Evolutionary conservation across 1,140 invertebrate genomes (phyloP).

Genomic region (Drosophila obscura): DNA sequence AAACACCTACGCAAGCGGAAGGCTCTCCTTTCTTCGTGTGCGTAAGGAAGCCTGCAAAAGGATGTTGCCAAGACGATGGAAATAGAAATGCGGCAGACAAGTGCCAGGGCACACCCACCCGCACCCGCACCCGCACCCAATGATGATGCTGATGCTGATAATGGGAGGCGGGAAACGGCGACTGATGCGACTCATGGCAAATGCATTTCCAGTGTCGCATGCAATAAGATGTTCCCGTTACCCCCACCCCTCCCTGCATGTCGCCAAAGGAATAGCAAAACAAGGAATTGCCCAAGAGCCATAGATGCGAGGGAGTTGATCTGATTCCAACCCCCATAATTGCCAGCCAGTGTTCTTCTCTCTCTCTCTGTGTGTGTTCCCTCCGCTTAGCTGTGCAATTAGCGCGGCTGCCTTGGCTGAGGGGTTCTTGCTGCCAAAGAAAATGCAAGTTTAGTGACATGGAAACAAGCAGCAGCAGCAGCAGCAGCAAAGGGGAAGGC

Average conservation of each 20-base stretch:
- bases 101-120: slow-evolving; percentile 9
- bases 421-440: too few species aligned
- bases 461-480: too few species aligned
- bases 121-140: background rate
- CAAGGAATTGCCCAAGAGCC: too few species aligned
- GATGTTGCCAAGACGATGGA: slow-evolving; percentile 32
- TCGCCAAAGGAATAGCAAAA: too few species aligned
- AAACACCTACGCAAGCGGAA: slow-evolving; percentile 49
- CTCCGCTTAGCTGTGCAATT: too few species aligned
- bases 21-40: slow-evolving; percentile 1
- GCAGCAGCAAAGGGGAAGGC: too few species aligned
- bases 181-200: slow-evolving; percentile 20
- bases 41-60: slow-evolving; percentile 22
- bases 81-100: slow-evolving; percentile 40
- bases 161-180: slow-evolving; percentile 2
- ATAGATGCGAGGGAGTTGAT: too few species aligned
- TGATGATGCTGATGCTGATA: slow-evolving; percentile 38
- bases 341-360: too few species aligned
- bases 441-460: too few species aligned
- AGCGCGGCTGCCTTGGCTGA: too few species aligned
- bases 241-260: background rate
- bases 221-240: slow-evolving; percentile 13
- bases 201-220: slow-evolving; percentile 39
- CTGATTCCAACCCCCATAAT: too few species aligned
- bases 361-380: too few species aligned